Conservation (phyloP, 2,797 vertebrate species). For the Poecilia velifera region DNA sequence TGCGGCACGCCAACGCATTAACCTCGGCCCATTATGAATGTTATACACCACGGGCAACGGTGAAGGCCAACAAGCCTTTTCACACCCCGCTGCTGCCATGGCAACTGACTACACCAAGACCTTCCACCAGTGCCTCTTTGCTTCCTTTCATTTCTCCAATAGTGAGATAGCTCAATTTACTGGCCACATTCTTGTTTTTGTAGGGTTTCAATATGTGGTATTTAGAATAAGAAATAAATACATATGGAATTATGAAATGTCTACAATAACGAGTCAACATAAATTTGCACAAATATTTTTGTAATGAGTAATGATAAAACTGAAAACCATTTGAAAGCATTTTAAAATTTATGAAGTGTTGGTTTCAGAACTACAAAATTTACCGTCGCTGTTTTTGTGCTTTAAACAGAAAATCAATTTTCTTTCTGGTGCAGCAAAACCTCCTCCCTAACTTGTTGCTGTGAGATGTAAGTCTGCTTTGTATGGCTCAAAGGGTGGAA, state of each 20-base stretch:
- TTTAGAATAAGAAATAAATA: conserved; percentile 4
- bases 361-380: not conserved
- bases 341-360: not conserved
- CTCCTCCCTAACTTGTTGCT: not conserved
- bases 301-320: not conserved
- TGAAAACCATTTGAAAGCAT: not conserved
- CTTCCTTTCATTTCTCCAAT: conserved; percentile 44
- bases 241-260: not conserved
- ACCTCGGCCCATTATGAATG: conserved; percentile 79
- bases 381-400: not conserved
- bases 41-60: conserved; percentile 71
- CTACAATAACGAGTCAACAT: not conserved
- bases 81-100: conserved; percentile 77
- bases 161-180: conserved; percentile 28
- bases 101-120: conserved; percentile 74
- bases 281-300: not conserved
- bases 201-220: not conserved
- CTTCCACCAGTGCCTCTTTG: conserved; percentile 38
- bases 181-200: not conserved
- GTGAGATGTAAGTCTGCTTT: not conserved
- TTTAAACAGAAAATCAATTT: not conserved
- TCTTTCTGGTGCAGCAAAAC: not conserved
- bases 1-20: conserved; percentile 75
- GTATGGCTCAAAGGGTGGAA: not conserved
- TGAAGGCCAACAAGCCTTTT: conserved; percentile 73